Evolutionary conservation across 2,113 vertebrate genomes (phyloP), one percentile per base, ranked within the genome.

Genomic region (Xiphorhynchus elegans): DNA sequence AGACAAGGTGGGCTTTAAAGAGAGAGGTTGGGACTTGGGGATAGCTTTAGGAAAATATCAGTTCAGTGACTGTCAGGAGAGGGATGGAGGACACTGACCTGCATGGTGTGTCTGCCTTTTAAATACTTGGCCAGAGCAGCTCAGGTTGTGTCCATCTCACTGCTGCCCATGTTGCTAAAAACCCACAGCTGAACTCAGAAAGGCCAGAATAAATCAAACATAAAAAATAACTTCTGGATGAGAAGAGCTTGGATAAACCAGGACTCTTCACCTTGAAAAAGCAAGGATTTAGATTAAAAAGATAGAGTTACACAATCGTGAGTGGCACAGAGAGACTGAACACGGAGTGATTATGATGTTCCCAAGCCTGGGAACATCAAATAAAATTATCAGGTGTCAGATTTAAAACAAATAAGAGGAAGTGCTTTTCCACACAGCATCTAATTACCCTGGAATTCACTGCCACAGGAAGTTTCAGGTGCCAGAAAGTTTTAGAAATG

Each of bases 391-490:
- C 52, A 55, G 18, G 66, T 91, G 69, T 33, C 47, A 87, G 74
- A 81, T 84, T 56, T 91, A 75, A 93, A 91, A 70, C 69, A 93
- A 95, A 55, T 75, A 93, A 62, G 25, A 49, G 77, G 86, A 91
- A 81, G 37, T 52, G 9, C 47, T 67, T 91, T 72, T 72, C 58
- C 28, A 52, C 58, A 28, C 29, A 47, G 56, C 33, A 21, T 59
- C 17, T 55, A 47, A 87, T 96, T 50, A 77, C 83, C 46, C 59
- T 59, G 87, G 84, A 89, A 94, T 78, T 75, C 56, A 31, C 52
- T 82, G 69, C 56, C 26, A 79, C 21, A 35, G 87, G 76, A 82
- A 56, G 49, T 3, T 89, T 44, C 33, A 68, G 87, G 50, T 82
- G 35, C 64, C 90, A 82, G 52, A 87, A 83, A 72, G 20, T 46